phyloP scores from a whole-genome alignment of 2,888 invertebrate genomes.

The Crocallis elinguaria region DNA sequence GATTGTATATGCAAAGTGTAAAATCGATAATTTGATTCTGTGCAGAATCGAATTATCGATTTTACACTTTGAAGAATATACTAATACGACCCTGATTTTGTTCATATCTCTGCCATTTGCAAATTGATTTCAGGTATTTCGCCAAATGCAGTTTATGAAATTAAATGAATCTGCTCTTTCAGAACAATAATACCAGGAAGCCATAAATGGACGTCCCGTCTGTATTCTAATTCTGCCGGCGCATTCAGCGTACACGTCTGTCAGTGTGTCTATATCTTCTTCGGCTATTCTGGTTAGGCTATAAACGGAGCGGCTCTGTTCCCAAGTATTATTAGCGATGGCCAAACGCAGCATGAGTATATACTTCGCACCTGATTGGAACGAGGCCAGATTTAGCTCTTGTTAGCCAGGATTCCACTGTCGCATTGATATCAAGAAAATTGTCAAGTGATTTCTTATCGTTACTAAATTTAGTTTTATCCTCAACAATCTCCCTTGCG shows the following conservation, averaged over 20 bases:
- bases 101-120: too few species aligned
- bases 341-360: conserved; percentile 64
- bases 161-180: background rate
- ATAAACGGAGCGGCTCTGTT: conserved; percentile 69
- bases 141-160: background rate
- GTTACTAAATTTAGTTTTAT: conserved; percentile 7
- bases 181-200: conserved; percentile 38
- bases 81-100: too few species aligned
- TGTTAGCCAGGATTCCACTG: conserved; percentile 53
- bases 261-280: conserved; percentile 61
- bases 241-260: conserved; percentile 45
- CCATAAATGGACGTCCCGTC: conserved; percentile 54
- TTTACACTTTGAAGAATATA: too few species aligned
- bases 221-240: conserved; percentile 50
- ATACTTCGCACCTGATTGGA: conserved; percentile 79
- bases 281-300: conserved; percentile 74
- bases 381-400: conserved; percentile 64
- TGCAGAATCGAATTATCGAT: too few species aligned
- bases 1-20: background rate
- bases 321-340: conserved; percentile 75
- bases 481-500: background rate
- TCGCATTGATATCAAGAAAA: conserved; percentile 42
- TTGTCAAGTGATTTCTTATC: conserved; percentile 8
- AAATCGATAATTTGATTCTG: background rate
- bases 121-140: background rate